phyloP scores from a whole-genome alignment of 2,888 invertebrate genomes.

The Hemaris fuciformis region DNA sequence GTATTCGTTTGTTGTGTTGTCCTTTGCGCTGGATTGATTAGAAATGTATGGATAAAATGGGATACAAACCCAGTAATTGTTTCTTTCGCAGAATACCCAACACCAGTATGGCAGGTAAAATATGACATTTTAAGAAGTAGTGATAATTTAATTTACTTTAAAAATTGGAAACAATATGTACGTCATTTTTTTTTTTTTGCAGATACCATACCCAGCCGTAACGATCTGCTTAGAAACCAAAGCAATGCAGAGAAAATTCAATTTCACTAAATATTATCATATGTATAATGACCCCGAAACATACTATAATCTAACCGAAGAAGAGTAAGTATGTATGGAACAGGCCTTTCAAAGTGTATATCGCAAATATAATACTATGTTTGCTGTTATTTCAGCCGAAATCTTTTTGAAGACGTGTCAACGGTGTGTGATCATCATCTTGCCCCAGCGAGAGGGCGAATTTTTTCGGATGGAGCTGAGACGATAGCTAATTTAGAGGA shows the following conservation, averaged over 20 bases:
- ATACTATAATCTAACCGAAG: constrained; percentile 64
- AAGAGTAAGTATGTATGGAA: constrained; percentile 73
- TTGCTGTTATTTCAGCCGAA: constrained; percentile 55
- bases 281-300: constrained; percentile 44
- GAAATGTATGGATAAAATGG: constrained; percentile 87
- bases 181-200: constrained; percentile 14
- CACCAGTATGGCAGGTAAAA: constrained; percentile 83
- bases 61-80: constrained; percentile 87
- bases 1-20: constrained; percentile 82
- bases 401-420: constrained; percentile 75
- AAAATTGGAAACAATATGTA: not conserved
- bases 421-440: constrained; percentile 83
- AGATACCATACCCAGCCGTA: constrained; percentile 85
- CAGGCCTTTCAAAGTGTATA: not conserved
- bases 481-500: constrained; percentile 81
- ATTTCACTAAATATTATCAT: constrained; percentile 82
- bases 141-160: not conserved
- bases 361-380: too few species aligned
- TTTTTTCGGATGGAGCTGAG: constrained; percentile 67
- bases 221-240: constrained; percentile 87
- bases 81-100: constrained; percentile 87
- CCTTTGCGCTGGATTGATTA: constrained; percentile 81
- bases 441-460: constrained; percentile 68
- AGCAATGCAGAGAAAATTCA: constrained; percentile 82
- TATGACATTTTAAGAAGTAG: not conserved